A percentile compares a stretch with the other conserved stretches of the same genome.
These are phyloP conservation scores for Branchipolynoe longqiensis DNA, from an alignment of 2,888 invertebrate genomes.

Conservation along the genomic window DNA sequence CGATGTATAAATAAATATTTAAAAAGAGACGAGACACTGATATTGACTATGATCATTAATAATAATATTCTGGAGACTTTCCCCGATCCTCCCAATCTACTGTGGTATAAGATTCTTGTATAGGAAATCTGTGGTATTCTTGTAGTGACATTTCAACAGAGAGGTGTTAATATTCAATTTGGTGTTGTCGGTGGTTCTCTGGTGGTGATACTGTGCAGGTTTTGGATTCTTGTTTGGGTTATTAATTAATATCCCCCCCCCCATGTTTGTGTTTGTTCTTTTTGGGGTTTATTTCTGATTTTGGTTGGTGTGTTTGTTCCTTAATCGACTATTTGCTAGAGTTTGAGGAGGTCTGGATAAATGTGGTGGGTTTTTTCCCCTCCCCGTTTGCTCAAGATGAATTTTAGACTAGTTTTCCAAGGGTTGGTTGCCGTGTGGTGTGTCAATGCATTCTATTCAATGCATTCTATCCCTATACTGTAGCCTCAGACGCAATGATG, in stretches of 20 bases:
- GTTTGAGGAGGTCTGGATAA: slow-evolving; percentile 53
- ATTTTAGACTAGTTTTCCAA: slow-evolving; percentile 39
- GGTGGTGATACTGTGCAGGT: slow-evolving; percentile 55
- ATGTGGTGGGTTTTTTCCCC: too few species aligned
- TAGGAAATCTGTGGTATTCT: slow-evolving; percentile 57
- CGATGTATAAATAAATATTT: background rate
- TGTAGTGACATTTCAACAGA: slow-evolving; percentile 47
- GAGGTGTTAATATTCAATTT: slow-evolving; percentile 41
- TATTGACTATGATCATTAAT: slow-evolving; percentile 35
- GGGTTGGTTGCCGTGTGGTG: slow-evolving; percentile 56
- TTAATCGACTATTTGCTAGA: slow-evolving; percentile 52
- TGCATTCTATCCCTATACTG: slow-evolving; percentile 34
- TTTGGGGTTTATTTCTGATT: too few species aligned
- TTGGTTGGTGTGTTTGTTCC: too few species aligned
- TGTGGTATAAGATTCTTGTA: slow-evolving; percentile 56
- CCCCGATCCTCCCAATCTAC: slow-evolving; percentile 54
- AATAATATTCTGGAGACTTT: slow-evolving; percentile 49
- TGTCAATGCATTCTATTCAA: slow-evolving; percentile 55
- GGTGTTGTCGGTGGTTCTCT: slow-evolving; percentile 52
- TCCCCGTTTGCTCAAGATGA: slow-evolving; percentile 52
- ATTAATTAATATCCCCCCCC: too few species aligned
- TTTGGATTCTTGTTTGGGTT: too few species aligned
- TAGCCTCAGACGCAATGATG: too few species aligned
- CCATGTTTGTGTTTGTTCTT: too few species aligned
- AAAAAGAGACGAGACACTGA: too few species aligned